Evolutionary conservation across 2,888 invertebrate species (phyloP).

Genomic region (Cabera pusaria): DNA sequence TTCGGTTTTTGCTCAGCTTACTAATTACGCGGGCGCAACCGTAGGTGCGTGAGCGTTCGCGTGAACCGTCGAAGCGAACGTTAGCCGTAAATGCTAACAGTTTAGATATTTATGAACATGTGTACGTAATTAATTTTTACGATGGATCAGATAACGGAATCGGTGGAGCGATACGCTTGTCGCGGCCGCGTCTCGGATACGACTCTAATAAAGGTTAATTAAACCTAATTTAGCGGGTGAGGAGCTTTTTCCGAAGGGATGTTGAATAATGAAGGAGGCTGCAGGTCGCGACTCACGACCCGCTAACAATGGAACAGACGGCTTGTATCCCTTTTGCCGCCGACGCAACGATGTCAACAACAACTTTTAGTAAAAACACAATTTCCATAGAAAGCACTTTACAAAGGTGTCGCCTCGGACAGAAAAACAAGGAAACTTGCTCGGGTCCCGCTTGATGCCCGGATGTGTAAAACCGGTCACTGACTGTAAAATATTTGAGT

Average conservation of each 20-base stretch:
- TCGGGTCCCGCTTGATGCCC: slow-evolving; percentile 43
- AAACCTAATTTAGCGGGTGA: slow-evolving; percentile 53
- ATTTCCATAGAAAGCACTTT: slow-evolving; percentile 55
- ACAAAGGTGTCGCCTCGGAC: slow-evolving; percentile 44
- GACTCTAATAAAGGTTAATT: slow-evolving; percentile 66
- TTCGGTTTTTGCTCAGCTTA: slow-evolving; percentile 64
- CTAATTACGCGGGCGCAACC: slow-evolving; percentile 60
- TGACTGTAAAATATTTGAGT: no score
- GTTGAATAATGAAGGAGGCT: slow-evolving; percentile 42
- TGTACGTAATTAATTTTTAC: slow-evolving; percentile 82
- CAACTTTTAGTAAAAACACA: slow-evolving; percentile 41
- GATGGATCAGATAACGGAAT: slow-evolving; percentile 76
- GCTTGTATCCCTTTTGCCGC: background rate
- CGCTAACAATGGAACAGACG: slow-evolving; percentile 42
- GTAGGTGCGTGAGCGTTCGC: slow-evolving; percentile 62
- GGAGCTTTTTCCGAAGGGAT: slow-evolving; percentile 44
- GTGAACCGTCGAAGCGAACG: slow-evolving; percentile 63
- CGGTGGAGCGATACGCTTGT: slow-evolving; percentile 73
- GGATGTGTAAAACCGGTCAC: slow-evolving; percentile 46
- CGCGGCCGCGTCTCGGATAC: slow-evolving; percentile 55
- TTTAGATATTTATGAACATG: slow-evolving; percentile 81
- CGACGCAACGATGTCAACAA: slow-evolving; percentile 46
- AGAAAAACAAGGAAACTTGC: slow-evolving; percentile 30
- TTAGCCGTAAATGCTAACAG: slow-evolving; percentile 73
- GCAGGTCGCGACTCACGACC: slow-evolving; percentile 45